Evolutionary conservation across 2,888 invertebrate species (phyloP), one percentile per base, ranked within the genome.

Genomic region (Pyrrhosoma nymphula): DNA sequence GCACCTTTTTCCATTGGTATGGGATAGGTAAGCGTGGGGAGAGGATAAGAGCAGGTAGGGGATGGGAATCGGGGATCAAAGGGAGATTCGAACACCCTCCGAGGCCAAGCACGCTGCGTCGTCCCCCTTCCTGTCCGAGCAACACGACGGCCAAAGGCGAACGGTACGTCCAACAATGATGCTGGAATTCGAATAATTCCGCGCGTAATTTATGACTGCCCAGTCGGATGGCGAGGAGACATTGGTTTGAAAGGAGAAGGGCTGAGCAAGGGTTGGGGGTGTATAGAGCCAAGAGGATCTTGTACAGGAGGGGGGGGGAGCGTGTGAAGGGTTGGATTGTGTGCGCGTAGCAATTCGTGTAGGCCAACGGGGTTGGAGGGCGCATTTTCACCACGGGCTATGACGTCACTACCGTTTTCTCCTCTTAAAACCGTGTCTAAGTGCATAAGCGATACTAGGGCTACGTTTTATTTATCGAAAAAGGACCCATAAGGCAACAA

Each of bases 121-220:
- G n/a, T n/a, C 26, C 56, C 91, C 63, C 35, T 63, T 30, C 93
- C 39, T 23, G 75, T 47, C 69, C 20, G 55, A 47, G 47, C 18
- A 75, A 69, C 69, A 75, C 69, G 75, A 75, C 69, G 23, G n/a
- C 93, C 93, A 47, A 39, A 47, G 93, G 55, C 89, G 56, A 89
- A 89, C 88, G 47, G 39, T 26, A n/a, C 69, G 69, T 69, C 69
- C 69, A 6, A 82, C 69, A 63, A 75, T 69, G 93, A 93, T 47
- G 63, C 93, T 69, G 93, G 93, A 93, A 93, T 93, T 55, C 93
- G 93, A 93, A 93, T 93, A 69, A 75, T 93, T 69, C 93, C 35
- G 93, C 69, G 91, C 91, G 93, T 75, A 93, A 93, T 93, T 93
- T 93, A 93, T 93, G 93, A 75, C 75, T 93, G 16, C 47, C 56